Evolutionary conservation across 1,140 invertebrate genomes (phyloP).

Genomic region (Aplysia californica): DNA sequence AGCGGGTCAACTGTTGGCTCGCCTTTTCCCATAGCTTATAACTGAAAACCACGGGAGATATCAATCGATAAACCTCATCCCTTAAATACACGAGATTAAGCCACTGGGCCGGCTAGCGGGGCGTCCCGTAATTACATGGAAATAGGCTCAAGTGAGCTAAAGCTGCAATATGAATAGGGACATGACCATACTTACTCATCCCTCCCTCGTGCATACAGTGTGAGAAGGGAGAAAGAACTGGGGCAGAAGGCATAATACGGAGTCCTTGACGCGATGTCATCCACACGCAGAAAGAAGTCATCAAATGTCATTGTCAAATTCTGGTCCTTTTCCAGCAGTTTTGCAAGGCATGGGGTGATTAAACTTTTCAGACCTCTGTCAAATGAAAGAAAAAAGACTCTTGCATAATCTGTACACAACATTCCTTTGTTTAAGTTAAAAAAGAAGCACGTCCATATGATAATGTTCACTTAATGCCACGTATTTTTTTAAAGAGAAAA

Average conservation of each 20-base stretch:
- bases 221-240: constrained; percentile 32
- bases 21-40: too few relatives aligned
- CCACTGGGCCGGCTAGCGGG: too few relatives aligned
- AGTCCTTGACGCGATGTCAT: constrained; percentile 64
- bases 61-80: too few relatives aligned
- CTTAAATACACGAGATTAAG: too few relatives aligned
- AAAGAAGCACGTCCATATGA: too few relatives aligned
- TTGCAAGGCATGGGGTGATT: constrained; percentile 48
- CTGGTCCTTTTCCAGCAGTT: constrained; percentile 80
- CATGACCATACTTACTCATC: constrained; percentile 43
- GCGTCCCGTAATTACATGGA: too few relatives aligned
- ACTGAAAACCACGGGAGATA: too few relatives aligned
- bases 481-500: too few relatives aligned
- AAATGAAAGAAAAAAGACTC: not conserved
- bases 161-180: not conserved
- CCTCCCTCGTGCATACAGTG: constrained; percentile 36
- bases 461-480: too few relatives aligned
- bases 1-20: too few relatives aligned
- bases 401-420: too few relatives aligned
- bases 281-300: constrained; percentile 88
- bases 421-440: too few relatives aligned
- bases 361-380: constrained; percentile 23
- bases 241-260: constrained; percentile 42
- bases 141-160: not conserved
- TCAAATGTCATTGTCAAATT: constrained; percentile 94